Conservation (phyloP, 2,888 invertebrate species). For the Pristionchus arcanus region DNA sequence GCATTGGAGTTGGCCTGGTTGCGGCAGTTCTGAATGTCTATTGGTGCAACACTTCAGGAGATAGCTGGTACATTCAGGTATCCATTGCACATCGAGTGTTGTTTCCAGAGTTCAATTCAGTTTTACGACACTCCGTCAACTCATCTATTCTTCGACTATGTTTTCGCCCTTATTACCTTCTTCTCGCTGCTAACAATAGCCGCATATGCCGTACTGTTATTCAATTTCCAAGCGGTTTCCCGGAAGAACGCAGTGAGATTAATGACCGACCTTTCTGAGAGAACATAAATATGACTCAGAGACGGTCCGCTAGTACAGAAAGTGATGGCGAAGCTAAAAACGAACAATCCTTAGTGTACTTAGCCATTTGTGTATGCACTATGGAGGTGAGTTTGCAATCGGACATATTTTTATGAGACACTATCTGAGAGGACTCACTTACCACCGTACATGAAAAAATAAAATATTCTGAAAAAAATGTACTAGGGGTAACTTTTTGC, state of each 20-base stretch:
- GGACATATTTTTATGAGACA: no score
- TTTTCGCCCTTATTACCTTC: background rate
- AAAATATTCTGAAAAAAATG: no score
- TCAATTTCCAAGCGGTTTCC: background rate
- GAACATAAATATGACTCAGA: background rate
- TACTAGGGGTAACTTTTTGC: no score
- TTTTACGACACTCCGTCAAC: background rate
- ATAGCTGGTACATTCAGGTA: conserved; percentile 34
- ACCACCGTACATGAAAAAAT: no score
- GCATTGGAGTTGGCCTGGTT: background rate
- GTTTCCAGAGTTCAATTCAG: background rate
- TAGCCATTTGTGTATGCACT: conserved; percentile 11
- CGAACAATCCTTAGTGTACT: background rate
- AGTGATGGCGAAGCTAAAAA: background rate
- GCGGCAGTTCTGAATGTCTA: background rate
- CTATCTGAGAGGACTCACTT: no score
- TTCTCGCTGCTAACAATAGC: background rate
- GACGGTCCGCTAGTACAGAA: background rate
- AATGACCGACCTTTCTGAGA: background rate
- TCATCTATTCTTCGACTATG: background rate
- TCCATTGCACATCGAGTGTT: background rate
- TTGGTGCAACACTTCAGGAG: background rate
- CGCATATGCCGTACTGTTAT: background rate
- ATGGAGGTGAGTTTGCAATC: no score
- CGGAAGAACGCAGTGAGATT: background rate